A percentile compares a stretch with the other conserved stretches of the same genome.
Conservation (phyloP, 2,113 vertebrate species). For the Numida meleagris region DNA sequence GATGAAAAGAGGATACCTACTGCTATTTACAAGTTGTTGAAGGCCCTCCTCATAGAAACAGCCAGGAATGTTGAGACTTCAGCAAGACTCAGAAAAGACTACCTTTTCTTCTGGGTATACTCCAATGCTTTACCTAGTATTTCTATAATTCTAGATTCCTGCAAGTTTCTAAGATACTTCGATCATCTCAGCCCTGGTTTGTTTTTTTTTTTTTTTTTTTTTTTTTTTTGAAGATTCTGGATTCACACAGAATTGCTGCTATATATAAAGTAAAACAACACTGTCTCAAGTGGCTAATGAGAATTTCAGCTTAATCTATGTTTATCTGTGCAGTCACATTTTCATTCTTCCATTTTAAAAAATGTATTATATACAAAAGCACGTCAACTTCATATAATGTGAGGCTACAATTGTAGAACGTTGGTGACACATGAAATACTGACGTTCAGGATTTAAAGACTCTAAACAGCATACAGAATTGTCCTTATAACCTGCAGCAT, state of each 20-base stretch:
- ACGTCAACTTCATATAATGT: neutral
- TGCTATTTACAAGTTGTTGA: fast-evolving
- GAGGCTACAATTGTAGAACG: neutral
- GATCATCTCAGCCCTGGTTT: neutral
- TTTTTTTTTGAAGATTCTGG: neutral
- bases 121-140: neutral
- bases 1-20: neutral
- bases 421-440: neutral
- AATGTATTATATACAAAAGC: fast-evolving
- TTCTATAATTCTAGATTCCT: neutral
- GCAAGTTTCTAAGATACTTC: neutral
- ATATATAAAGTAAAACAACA: neutral
- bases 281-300: neutral
- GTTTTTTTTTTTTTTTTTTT: too few relatives aligned
- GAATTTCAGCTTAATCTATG: neutral
- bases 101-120: neutral
- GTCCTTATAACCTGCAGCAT: neutral
- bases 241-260: neutral
- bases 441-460: neutral
- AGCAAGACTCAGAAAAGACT: neutral
- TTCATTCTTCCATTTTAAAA: neutral
- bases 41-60: neutral
- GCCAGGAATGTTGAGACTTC: neutral
- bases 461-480: fast-evolving
- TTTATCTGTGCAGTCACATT: neutral